phyloP scores from a whole-genome alignment of 2,888 invertebrate species.

The Drosophila nigricruria region DNA sequence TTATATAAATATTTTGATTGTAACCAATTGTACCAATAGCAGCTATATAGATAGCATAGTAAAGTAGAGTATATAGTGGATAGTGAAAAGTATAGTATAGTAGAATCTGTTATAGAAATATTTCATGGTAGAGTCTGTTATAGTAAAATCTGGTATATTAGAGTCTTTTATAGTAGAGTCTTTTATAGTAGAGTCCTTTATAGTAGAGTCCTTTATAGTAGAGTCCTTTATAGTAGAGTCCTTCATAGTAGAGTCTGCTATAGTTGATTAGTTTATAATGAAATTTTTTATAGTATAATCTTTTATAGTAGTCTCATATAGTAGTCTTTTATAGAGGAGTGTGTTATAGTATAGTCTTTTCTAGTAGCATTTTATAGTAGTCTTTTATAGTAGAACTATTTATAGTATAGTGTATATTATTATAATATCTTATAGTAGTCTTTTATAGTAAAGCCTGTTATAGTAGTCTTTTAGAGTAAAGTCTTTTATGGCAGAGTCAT shows the following conservation, averaged over 20 bases:
- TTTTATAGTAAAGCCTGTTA: not conserved
- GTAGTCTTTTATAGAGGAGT: not conserved
- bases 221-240: too few species aligned
- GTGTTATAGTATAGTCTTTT: not conserved
- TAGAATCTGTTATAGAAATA: too few species aligned
- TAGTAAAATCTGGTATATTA: not conserved
- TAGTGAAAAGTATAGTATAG: too few species aligned
- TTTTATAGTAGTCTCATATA: too few species aligned
- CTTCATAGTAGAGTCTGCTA: not conserved
- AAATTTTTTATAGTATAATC: not conserved
- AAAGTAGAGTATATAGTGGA: too few species aligned
- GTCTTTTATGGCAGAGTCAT: not conserved
- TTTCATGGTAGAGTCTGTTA: not conserved
- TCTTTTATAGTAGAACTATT: not conserved
- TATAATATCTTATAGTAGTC: not conserved
- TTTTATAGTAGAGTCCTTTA: not conserved
- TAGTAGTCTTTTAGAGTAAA: not conserved
- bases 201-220: not conserved
- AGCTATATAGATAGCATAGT: too few species aligned
- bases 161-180: not conserved
- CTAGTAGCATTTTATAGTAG: not conserved
- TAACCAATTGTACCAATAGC: too few species aligned
- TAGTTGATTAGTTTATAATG: not conserved
- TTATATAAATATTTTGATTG: not conserved
- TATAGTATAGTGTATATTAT: not conserved